A percentile compares a stretch with the other conserved stretches of the same genome.
Conservation (phyloP, 1,140 invertebrate genomes). For the Spodoptera frugiperda region DNA sequence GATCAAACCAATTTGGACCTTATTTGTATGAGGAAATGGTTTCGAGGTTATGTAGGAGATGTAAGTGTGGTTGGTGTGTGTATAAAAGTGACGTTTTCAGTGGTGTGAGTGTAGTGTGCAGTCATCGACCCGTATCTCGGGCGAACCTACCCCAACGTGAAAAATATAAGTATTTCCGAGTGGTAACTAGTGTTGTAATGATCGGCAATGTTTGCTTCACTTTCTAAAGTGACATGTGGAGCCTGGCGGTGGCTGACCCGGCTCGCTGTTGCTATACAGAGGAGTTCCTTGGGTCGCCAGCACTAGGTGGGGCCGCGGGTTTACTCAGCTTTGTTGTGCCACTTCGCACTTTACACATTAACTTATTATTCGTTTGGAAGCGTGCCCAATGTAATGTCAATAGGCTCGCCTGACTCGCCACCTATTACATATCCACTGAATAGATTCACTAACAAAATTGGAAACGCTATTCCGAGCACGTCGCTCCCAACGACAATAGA, state of each 20-base stretch:
- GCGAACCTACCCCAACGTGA: conserved; percentile 81
- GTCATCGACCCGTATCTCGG: conserved; percentile 78
- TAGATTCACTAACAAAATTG: background rate
- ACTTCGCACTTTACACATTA: conserved; percentile 8
- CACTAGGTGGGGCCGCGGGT: conserved; percentile 3
- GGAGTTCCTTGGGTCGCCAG: background rate
- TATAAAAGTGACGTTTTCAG: conserved; percentile 45
- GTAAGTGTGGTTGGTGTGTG: conserved; percentile 16
- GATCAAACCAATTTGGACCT: conserved; percentile 47
- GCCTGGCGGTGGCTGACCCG: background rate
- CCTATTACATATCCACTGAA: conserved; percentile 12
- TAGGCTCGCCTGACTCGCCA: conserved; percentile 2
- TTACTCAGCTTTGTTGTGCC: background rate
- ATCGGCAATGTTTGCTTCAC: conserved; percentile 29
- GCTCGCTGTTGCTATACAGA: background rate
- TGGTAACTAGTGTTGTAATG: conserved; percentile 62
- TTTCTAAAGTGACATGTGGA: conserved; percentile 30
- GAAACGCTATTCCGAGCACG: background rate
- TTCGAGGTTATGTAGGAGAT: conserved; percentile 39
- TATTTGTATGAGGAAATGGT: conserved; percentile 43
- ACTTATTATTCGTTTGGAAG: conserved; percentile 25
- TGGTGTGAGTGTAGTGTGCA: conserved; percentile 58
- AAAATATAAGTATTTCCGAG: conserved; percentile 70
- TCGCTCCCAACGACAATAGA: too few species aligned
- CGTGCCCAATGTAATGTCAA: conserved; percentile 30